phyloP scores from a whole-genome alignment of 2,888 invertebrate genomes.

The Amphiduros pacificus region DNA sequence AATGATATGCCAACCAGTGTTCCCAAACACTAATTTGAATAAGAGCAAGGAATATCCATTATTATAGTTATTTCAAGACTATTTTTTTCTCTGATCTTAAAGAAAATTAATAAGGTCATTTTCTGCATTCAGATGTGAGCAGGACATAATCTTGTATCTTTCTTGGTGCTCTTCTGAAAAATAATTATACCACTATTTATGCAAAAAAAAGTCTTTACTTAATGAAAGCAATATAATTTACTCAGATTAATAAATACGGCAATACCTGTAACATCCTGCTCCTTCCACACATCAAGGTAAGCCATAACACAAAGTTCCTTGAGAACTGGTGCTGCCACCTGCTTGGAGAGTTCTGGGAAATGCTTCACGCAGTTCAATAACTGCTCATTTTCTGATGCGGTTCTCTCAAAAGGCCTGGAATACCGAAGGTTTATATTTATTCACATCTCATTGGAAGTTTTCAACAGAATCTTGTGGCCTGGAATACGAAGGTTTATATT shows the following conservation, averaged over 20 bases:
- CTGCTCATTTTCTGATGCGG: conserved; percentile 50
- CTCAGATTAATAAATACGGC: not conserved
- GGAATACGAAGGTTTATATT: no score
- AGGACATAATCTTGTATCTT: no score
- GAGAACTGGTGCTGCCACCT: conserved; percentile 22
- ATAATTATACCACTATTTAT: no score
- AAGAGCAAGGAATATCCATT: no score
- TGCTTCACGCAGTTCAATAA: conserved; percentile 48
- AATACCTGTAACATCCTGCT: conserved; percentile 47
- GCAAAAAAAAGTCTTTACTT: no score
- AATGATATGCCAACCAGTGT: conserved; percentile 51
- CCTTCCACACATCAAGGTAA: conserved; percentile 52
- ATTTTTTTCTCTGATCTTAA: not conserved
- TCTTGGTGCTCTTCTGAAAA: no score
- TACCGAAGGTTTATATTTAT: not conserved
- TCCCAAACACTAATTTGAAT: conserved; percentile 59
- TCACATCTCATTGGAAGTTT: no score
- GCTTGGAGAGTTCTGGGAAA: conserved; percentile 39
- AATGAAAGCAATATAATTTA: no score
- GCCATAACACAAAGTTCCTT: conserved; percentile 50
- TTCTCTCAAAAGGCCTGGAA: conserved; percentile 54
- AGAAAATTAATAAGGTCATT: not conserved
- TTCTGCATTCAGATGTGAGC: no score
- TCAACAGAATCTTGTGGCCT: no score
- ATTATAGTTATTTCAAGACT: no score